phyloP scores from a whole-genome alignment of 2,888 invertebrate species.

The Epicampocera succincta region DNA sequence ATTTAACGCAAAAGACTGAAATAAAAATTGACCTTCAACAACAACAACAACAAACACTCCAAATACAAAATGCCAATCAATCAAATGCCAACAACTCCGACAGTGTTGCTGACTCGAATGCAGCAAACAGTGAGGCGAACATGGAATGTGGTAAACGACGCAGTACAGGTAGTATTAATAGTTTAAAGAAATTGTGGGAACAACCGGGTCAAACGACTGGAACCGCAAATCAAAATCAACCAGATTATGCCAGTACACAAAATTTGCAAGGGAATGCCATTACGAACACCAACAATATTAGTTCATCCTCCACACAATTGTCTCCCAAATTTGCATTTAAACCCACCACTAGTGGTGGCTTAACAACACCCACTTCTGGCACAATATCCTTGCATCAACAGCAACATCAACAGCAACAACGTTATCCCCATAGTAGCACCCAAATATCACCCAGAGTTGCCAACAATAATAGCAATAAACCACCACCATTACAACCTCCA shows the following conservation, averaged over 20 bases:
- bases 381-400: constrained; percentile 56
- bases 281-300: constrained; percentile 53
- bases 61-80: constrained; percentile 64
- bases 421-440: constrained; percentile 62
- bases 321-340: constrained; percentile 84
- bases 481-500: constrained; percentile 79
- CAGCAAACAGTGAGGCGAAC: constrained; percentile 59
- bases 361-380: constrained; percentile 72
- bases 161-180: constrained; percentile 95
- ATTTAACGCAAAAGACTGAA: constrained; percentile 81
- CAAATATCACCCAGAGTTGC: constrained; percentile 70
- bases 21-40: constrained; percentile 81
- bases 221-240: constrained; percentile 72
- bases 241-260: constrained; percentile 66
- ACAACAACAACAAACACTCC: constrained; percentile 75
- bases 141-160: constrained; percentile 90
- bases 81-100: constrained; percentile 66
- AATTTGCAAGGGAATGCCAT: constrained; percentile 82
- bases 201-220: constrained; percentile 84
- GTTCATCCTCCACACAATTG: constrained; percentile 73
- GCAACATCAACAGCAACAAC: constrained; percentile 66
- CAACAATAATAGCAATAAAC: constrained; percentile 75
- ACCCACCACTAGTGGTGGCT: constrained; percentile 74
- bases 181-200: constrained; percentile 96
- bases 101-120: constrained; percentile 36